These are phyloP conservation scores for Planiliza haematocheilus DNA, from an alignment of 2,113 vertebrate species.

Conservation along the genomic window DNA sequence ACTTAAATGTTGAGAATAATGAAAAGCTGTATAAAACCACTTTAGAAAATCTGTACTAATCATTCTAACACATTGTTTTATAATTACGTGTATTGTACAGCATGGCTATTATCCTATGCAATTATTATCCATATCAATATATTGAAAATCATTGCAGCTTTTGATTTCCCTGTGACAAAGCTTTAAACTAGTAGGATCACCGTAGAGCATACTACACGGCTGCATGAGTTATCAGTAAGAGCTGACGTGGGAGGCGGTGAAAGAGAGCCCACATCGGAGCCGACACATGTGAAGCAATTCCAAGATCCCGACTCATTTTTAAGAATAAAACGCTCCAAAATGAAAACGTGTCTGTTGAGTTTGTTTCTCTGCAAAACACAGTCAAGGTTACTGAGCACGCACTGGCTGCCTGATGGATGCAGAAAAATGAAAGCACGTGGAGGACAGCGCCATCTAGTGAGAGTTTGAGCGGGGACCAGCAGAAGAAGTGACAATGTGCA, in stretches of 20 bases:
- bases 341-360: conserved; percentile 15
- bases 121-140: conserved; percentile 87
- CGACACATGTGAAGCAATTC: conserved; percentile 66
- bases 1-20: conserved; percentile 89
- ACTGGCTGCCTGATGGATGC: too few species aligned
- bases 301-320: conserved; percentile 92
- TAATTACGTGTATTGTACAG: conserved; percentile 85
- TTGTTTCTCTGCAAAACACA: not conserved
- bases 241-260: conserved; percentile 85
- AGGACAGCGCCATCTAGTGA: conserved; percentile 62
- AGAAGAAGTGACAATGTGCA: too few species aligned
- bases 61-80: conserved; percentile 87
- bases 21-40: conserved; percentile 73
- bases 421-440: not conserved
- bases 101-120: conserved; percentile 99
- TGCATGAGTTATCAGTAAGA: conserved; percentile 87
- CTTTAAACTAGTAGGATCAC: conserved; percentile 87
- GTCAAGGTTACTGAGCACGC: not conserved
- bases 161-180: conserved; percentile 83
- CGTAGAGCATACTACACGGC: conserved; percentile 84
- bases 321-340: conserved; percentile 89
- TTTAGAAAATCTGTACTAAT: conserved; percentile 74
- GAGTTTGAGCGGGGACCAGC: not conserved
- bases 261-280: conserved; percentile 65
- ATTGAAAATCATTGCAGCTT: conserved; percentile 76